These are phyloP conservation scores for Tamandua tetradactyla DNA, from an alignment of 2,797 vertebrate genomes.

Conservation along the genomic window DNA sequence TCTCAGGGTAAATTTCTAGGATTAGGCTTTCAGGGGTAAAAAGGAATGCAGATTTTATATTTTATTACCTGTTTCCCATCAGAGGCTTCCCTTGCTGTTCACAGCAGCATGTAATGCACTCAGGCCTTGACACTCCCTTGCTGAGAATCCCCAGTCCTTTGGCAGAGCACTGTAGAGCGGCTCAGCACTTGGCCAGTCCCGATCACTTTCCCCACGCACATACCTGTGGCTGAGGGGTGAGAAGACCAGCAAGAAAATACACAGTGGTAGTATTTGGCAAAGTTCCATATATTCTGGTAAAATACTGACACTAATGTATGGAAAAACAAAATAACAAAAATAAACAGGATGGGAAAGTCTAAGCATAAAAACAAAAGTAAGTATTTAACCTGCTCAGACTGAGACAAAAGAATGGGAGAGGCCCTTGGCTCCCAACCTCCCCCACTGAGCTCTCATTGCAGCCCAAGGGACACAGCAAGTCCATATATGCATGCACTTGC, in stretches of 20 bases:
- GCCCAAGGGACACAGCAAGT: background rate
- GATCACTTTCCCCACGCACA: background rate
- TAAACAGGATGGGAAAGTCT: background rate
- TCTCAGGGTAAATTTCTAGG: background rate
- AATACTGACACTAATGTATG: background rate
- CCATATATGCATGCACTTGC: too few relatives aligned
- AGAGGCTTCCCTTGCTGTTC: background rate
- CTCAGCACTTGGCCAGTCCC: background rate
- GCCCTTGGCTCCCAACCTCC: background rate
- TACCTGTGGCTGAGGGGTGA: background rate
- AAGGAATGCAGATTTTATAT: background rate
- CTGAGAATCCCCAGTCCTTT: background rate
- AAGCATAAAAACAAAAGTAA: background rate
- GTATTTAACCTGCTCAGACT: background rate
- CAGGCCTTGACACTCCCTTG: rapidly evolving
- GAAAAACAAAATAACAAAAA: background rate
- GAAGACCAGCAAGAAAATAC: background rate
- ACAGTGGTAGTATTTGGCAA: background rate
- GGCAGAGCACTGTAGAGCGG: rapidly evolving
- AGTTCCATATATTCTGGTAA: slow-evolving; percentile 2
- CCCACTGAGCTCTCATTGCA: background rate
- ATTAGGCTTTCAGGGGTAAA: background rate
- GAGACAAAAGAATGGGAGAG: background rate
- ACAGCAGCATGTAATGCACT: background rate
- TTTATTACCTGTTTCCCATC: background rate